These are phyloP conservation scores for Pantherophis vulpinus DNA, from an alignment of 2,797 vertebrate species.

Conservation along the genomic window DNA sequence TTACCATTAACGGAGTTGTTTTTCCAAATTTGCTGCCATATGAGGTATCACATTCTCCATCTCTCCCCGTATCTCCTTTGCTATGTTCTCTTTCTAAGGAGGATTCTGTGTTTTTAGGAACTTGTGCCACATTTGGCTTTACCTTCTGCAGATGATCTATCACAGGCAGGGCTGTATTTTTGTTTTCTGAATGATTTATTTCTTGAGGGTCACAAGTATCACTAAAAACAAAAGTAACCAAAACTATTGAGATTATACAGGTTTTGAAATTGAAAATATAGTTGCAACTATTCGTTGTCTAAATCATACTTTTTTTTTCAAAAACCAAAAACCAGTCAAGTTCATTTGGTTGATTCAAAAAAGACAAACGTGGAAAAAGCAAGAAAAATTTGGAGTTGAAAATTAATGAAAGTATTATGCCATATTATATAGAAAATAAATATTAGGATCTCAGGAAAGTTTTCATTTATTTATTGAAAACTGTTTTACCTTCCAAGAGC, in stretches of 20 bases:
- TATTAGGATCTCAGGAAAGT: background rate
- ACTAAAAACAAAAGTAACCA: background rate
- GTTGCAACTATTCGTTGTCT: background rate
- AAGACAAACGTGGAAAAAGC: background rate
- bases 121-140: constrained; percentile 51
- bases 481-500: constrained; percentile 59
- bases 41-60: background rate
- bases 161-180: constrained; percentile 36
- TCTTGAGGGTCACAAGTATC: constrained; percentile 32
- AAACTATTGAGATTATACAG: constrained; percentile 29
- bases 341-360: background rate
- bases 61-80: background rate
- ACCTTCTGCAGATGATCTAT: constrained; percentile 53
- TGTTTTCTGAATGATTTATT: constrained; percentile 2
- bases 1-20: constrained; percentile 12
- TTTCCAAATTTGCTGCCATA: constrained; percentile 2
- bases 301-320: background rate
- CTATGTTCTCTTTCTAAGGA: constrained; percentile 16
- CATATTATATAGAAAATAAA: background rate
- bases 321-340: background rate
- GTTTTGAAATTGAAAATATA: background rate
- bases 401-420: background rate
- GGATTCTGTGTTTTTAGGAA: constrained; percentile 49
- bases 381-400: background rate
- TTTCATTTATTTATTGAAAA: constrained; percentile 16